Base-by-base conservation (phyloP, 2,888 invertebrate species). In the Papilio elwesi region DNA sequence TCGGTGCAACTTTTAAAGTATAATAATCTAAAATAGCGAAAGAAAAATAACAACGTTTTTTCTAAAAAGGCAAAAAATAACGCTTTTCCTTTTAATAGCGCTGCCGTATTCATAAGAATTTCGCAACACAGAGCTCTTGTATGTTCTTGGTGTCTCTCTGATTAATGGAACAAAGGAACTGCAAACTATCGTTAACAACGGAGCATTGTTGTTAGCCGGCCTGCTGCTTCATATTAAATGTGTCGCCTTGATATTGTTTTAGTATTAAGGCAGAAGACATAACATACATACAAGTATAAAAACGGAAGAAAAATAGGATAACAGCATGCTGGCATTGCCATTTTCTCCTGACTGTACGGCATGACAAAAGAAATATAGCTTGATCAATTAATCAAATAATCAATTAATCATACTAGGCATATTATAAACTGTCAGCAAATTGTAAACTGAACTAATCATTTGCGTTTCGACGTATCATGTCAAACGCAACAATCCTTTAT, bases 151-250 rank as follows among this genome's bases (percentile, higher is more conserved):
- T 68, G 68, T 68, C 49, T 68, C 63, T 43, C 70, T 52, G 72
- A 75, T 75, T 76, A 73, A 77, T 76, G 75, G 74, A 77, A 79
- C 79, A 79, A 79, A 79, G 76, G 78, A 76, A 79, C 74, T 69
- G 70, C 74, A 77, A 79, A 79, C 78, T 77, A 79, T 76, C 76
- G 76, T 76, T 79, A 76, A 79, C 77, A 65, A 65, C 53, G 47
- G 70, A 48, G 55, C 70, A 65, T 70, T 70, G 63, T 70, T 51
- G 53, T 66, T 36, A 15, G 53, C 15, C 49, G 36, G 70, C 52
- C n/a, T 48, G 38, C 70, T 63, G 36, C 26, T 65, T 16, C 55
- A 70, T 70, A 70, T 70, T 70, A 59, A 57, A 55, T 68, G 68
- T 36, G 57, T 71, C 38, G 26, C 15, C 62, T 68, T 68, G 66